Base-by-base conservation (phyloP, 2,888 invertebrate genomes). In the Platycheirus rosarum region DNA sequence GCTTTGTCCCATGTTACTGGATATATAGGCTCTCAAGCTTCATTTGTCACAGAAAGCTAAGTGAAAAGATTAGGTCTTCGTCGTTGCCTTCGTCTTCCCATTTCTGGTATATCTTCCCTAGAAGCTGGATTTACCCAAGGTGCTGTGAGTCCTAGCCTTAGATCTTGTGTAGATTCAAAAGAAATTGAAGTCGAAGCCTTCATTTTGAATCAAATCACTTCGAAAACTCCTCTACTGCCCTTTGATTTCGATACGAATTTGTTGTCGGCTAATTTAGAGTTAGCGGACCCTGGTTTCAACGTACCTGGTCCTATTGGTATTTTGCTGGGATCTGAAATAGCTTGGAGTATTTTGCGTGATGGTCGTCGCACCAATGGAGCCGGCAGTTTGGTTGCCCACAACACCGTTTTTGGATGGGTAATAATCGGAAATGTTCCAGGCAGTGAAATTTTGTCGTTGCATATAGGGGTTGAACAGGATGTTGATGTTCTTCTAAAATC, bases 71-170 rank as follows among this genome's bases (percentile, higher is more conserved):
- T 55, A 26, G 11, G 26, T 8, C 49, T 51, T 51, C 53, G 35
- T 55, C 37, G 53, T 55, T 18, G 35, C 5, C 53, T 20, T 14
- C 55, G 55, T 11, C 3, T 55, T 16, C 37, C 37, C 13, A 55
- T 55, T 11, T 55, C 55, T 11, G 37, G 37, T 9, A 55, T 55
- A 16, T 55, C 35, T 11, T 55, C 35, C 11, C 18, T 37, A 9
- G 55, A 55, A 55, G 55, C 55, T 32, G 55, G 37, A 18, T 35
- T 55, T 55, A 55, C 55, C 5, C 55, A 55, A 11, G 55, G 37
- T 35, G 55, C 20, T 20, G 55, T 55, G n/a, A 55, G 16, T 9
- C 37, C 37, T 6, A n/a, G 4, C 7, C 51, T 23, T 14, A 42
- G 16, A 42, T 42, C 42, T 1, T 42, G 42, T 42, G 3, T 42